A percentile compares a stretch with the other conserved stretches of the same genome.
These are phyloP conservation scores for Drosophila sucinea DNA, from an alignment of 1,140 invertebrate species.

Conservation along the genomic window DNA sequence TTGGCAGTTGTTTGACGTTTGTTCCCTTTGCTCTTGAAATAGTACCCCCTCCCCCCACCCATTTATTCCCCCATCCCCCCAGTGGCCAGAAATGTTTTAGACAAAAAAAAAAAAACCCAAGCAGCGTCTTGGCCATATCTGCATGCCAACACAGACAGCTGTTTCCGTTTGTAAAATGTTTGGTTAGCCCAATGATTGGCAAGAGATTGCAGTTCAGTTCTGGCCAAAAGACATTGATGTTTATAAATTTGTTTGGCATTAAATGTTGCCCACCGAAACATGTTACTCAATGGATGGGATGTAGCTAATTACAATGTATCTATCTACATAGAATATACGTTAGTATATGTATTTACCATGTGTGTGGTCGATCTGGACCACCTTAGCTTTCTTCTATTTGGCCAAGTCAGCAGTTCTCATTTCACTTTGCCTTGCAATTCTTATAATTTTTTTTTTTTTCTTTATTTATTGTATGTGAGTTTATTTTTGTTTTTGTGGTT, in stretches of 20 bases:
- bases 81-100: constrained; percentile 25
- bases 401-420: constrained; percentile 55
- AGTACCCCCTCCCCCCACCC: not conserved
- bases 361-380: constrained; percentile 11
- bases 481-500: not conserved
- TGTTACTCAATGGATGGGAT: constrained; percentile 1
- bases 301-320: constrained; percentile 19
- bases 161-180: constrained; percentile 81
- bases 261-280: constrained; percentile 31
- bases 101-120: constrained; percentile 8
- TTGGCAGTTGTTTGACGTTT: constrained; percentile 67
- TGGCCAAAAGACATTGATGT: constrained; percentile 67
- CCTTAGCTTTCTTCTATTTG: constrained; percentile 15
- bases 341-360: constrained; percentile 7
- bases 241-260: constrained; percentile 65
- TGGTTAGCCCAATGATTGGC: constrained; percentile 69
- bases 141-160: constrained; percentile 69
- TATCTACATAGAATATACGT: no score
- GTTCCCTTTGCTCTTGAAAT: constrained; percentile 7
- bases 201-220: constrained; percentile 60
- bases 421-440: constrained; percentile 15
- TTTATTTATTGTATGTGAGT: constrained; percentile 23
- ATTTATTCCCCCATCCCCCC: not conserved
- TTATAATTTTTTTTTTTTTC: constrained; percentile 44
- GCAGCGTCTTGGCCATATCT: constrained; percentile 27